Percentiles rank a stretch among this genome's conserved stretches.
These are phyloP conservation scores for Ara ararauna DNA, from an alignment of 2,797 vertebrate species.

Conservation along the genomic window DNA sequence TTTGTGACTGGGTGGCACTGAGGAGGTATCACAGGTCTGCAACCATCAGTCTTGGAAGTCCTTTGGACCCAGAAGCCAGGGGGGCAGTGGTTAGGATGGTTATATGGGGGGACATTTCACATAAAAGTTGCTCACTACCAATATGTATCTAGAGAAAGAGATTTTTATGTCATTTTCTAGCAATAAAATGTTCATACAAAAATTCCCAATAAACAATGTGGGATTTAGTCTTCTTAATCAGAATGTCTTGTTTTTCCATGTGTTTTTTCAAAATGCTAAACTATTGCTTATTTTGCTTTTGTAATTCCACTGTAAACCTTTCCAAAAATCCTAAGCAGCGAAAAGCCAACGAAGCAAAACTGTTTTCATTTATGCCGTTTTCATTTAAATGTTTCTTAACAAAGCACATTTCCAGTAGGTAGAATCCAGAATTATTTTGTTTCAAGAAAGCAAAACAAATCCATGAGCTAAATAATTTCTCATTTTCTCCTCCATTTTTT, in stretches of 20 bases:
- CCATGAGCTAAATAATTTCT: slow-evolving; percentile 12
- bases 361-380: neutral
- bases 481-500: slow-evolving; percentile 16
- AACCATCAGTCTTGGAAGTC: neutral
- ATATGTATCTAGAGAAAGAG: neutral
- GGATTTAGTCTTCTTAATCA: neutral
- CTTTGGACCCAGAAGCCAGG: neutral
- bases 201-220: neutral
- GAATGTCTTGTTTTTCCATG: neutral
- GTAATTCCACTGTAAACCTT: slow-evolving; percentile 40
- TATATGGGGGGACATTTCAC: neutral
- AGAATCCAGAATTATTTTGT: slow-evolving; percentile 38
- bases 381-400: slow-evolving; percentile 49
- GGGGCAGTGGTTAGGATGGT: neutral
- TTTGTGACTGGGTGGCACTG: neutral
- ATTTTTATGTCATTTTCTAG: neutral
- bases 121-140: neutral
- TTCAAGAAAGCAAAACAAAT: slow-evolving; percentile 52
- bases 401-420: slow-evolving; percentile 40
- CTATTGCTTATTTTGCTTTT: neutral
- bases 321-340: slow-evolving; percentile 27
- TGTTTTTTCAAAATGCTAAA: slow-evolving; percentile 16
- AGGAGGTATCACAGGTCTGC: neutral
- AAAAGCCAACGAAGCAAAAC: slow-evolving; percentile 20
- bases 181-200: neutral